Percentiles rank a stretch among this genome's conserved stretches.
These are phyloP conservation scores for Imbricaverruca yamaguchii DNA, from an alignment of 2,888 invertebrate species.

Conservation along the genomic window DNA sequence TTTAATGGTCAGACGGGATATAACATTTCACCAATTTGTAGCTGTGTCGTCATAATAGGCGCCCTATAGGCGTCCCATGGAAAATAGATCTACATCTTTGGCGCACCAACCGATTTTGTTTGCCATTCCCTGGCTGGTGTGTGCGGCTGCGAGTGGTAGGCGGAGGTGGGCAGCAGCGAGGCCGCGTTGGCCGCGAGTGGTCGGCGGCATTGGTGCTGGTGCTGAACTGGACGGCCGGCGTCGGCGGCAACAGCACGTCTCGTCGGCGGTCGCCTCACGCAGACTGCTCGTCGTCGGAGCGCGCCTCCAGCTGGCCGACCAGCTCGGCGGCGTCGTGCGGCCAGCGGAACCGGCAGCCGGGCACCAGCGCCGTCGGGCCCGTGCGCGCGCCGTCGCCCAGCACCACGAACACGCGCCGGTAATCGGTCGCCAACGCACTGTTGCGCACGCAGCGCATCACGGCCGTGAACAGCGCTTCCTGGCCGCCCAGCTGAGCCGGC, in stretches of 20 bases:
- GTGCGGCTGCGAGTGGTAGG: no score
- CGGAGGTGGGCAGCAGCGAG: no score
- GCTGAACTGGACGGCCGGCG: neutral
- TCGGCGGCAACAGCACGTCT: neutral
- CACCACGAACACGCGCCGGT: constrained; percentile 12
- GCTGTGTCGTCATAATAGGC: no score
- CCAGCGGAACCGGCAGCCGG: constrained; percentile 47
- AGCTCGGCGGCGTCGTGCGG: constrained; percentile 48
- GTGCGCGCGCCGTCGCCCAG: neutral
- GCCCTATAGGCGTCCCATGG: no score
- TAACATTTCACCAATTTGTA: no score
- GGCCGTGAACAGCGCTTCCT: neutral
- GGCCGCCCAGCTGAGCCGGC: neutral
- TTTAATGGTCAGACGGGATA: no score
- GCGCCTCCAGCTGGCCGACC: neutral
- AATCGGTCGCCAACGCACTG: neutral
- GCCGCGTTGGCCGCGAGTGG: no score
- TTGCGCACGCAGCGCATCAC: neutral
- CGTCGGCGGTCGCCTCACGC: neutral
- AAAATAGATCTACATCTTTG: no score
- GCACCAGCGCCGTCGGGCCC: constrained; percentile 46
- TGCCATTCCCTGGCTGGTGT: no score
- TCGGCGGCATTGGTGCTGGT: no score
- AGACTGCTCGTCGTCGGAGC: neutral
- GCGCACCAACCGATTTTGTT: no score